Evolutionary conservation across 2,797 vertebrate genomes (phyloP).

Genomic region (Pipistrellus kuhlii): DNA sequence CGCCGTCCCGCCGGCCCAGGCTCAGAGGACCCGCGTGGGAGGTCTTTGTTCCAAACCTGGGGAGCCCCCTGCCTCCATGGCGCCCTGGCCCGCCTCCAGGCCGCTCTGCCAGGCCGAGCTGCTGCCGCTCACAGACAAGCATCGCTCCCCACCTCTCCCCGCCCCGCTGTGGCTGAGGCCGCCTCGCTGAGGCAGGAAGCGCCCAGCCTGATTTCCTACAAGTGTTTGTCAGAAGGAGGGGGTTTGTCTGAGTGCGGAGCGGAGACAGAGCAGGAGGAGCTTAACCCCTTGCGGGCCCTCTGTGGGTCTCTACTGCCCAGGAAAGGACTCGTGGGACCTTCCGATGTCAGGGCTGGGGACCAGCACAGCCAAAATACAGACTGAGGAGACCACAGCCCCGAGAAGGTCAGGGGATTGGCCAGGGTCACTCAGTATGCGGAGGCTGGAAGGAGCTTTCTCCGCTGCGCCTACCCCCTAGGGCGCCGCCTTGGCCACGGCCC

Average conservation of each 20-base stretch:
- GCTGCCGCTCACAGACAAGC: slow-evolving; percentile 57
- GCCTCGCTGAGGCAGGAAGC: slow-evolving; percentile 81
- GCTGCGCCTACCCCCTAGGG: not conserved
- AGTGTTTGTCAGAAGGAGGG: slow-evolving; percentile 80
- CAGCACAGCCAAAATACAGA: not conserved
- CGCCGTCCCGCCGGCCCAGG: not conserved
- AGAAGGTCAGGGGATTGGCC: not conserved
- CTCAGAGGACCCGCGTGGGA: slow-evolving; percentile 61
- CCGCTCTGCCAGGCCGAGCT: slow-evolving; percentile 67
- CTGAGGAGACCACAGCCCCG: not conserved
- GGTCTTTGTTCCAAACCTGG: slow-evolving; percentile 75
- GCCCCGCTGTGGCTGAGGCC: slow-evolving; percentile 69
- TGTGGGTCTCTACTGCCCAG: rapidly evolving
- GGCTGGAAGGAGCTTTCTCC: not conserved
- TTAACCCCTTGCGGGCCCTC: slow-evolving; percentile 81
- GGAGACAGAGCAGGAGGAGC: not conserved
- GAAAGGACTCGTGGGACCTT: rapidly evolving
- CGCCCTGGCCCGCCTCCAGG: slow-evolving; percentile 76
- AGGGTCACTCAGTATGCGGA: not conserved
- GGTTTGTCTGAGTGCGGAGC: not conserved
- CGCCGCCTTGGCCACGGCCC: not conserved
- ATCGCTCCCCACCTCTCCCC: slow-evolving; percentile 74
- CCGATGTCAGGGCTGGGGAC: not conserved
- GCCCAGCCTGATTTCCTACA: slow-evolving; percentile 81
- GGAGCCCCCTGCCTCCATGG: slow-evolving; percentile 66